phyloP scores from a whole-genome alignment of 1,140 invertebrate species.

The Gryllus bimaculatus region DNA sequence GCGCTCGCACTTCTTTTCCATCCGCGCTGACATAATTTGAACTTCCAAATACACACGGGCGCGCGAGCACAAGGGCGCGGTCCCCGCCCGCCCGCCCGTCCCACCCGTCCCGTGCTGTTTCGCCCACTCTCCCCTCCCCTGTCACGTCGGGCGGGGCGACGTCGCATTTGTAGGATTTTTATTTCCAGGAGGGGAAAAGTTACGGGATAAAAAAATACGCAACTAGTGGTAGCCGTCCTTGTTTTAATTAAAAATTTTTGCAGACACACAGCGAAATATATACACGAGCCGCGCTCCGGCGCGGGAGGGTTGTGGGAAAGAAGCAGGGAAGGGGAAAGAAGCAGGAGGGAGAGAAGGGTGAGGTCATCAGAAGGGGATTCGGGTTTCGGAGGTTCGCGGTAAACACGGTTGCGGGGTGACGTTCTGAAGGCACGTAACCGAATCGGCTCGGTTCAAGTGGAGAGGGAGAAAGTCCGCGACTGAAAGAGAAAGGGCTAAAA shows the following conservation, averaged over 20 bases:
- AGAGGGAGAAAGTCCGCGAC: too few relatives aligned
- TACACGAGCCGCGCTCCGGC: neutral
- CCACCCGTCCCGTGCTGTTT: neutral
- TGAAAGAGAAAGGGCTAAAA: too few relatives aligned
- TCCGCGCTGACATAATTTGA: neutral
- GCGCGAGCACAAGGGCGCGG: neutral
- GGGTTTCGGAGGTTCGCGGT: too few relatives aligned
- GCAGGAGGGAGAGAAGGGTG: too few relatives aligned
- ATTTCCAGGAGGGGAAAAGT: neutral
- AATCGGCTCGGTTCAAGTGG: too few relatives aligned
- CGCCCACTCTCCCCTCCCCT: neutral
- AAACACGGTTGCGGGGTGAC: too few relatives aligned
- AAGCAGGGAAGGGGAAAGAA: too few relatives aligned
- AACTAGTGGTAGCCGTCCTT: neutral
- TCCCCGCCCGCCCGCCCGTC: neutral
- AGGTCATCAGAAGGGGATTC: too few relatives aligned
- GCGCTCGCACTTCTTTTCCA: neutral
- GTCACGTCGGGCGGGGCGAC: neutral
- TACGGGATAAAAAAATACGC: neutral
- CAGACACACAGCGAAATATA: neutral
- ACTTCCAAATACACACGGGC: neutral
- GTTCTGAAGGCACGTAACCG: too few relatives aligned
- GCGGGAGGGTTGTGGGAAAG: too few relatives aligned
- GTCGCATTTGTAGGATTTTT: neutral
- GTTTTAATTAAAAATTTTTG: conserved; percentile 6